Percentiles rank a stretch among this genome's conserved stretches.
phyloP scores from a whole-genome alignment of 2,888 invertebrate genomes.

The Stratiomys singularior region DNA sequence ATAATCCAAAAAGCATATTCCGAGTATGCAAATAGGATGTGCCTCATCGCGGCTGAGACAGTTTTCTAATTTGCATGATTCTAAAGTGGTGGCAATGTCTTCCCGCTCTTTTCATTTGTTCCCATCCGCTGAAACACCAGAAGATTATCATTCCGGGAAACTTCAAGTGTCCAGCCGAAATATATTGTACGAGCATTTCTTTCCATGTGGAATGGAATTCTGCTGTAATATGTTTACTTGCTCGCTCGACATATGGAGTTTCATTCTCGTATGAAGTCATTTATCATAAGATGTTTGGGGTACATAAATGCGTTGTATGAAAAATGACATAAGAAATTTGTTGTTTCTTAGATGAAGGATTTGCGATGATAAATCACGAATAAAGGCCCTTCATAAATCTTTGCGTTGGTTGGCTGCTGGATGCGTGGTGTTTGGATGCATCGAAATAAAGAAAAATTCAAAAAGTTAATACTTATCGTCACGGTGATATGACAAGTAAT shows the following conservation, averaged over 20 bases:
- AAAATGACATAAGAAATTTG: conserved; percentile 53
- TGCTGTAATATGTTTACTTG: conserved; percentile 3
- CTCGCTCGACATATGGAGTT: neutral
- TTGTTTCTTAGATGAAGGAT: conserved; percentile 53
- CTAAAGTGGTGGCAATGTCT: conserved; percentile 46
- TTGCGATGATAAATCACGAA: conserved; percentile 53
- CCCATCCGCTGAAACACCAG: neutral
- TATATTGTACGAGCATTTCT: conserved; percentile 5
- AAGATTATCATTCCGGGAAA: conserved; percentile 15
- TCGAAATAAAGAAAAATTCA: conserved; percentile 19
- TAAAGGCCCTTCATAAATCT: conserved; percentile 53
- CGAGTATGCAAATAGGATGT: conserved; percentile 47
- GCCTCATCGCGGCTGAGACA: conserved; percentile 7
- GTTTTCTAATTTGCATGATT: conserved; percentile 30
- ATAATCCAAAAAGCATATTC: conserved; percentile 48
- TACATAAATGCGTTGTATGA: conserved; percentile 52
- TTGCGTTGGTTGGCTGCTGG: conserved; percentile 19
- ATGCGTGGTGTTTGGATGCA: neutral
- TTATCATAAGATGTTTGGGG: conserved; percentile 51
- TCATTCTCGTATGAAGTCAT: conserved; percentile 35
- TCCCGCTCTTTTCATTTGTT: neutral
- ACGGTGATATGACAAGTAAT: conserved; percentile 33
- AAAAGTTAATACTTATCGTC: conserved; percentile 42
- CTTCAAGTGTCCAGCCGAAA: conserved; percentile 26
- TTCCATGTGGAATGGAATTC: neutral